Base-by-base conservation (phyloP, 2,113 vertebrate species). In the Toxostoma redivivum region DNA sequence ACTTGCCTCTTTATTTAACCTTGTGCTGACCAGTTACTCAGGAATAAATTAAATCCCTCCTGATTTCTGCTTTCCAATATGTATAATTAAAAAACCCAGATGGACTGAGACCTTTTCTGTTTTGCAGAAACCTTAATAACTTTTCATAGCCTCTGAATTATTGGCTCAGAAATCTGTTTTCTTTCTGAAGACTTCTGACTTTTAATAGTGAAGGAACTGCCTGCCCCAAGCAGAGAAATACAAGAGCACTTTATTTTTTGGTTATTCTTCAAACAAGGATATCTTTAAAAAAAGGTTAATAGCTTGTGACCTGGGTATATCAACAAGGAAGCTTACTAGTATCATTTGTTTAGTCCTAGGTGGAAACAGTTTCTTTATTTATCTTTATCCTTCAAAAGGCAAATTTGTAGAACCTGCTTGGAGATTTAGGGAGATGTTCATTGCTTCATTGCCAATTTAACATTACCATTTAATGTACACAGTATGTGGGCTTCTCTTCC, bases 401-500 rank as follows among this genome's bases (percentile, higher is more conserved):
- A 86, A 82, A 93, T 91, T 79, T 89, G 77, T 80, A 79, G 57
- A 90, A 69, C 60, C 48, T 85, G 42, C 45, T 45, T 81, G n/a
- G 70, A 92, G 69, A 91, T 96, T 95, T 94, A 94, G 76, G 38
- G 84, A 89, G 47, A 67, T 88, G 28, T 94, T 88, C 86, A 73
- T 88, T 94, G 54, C 92, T 88, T 94, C 60, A 64, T 72, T 85
- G 74, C 54, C 58, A 90, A 81, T 96, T 95, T 94, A 94, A 91
- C 72, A 79, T 92, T 95, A 61, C 82, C 65, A 57, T 95, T 92
- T 96, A 81, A 96, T 76, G 70, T 91, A 92, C 93, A 92, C 90
- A 95, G 88, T 94, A 94, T 92, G 84, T 93, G 86, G 95, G 78
- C 94, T 92, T 90, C 80, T 95, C 38, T 94, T 97, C 61, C 76